Base-by-base conservation (phyloP, 2,113 vertebrate genomes). In the Cheilinus undulatus region DNA sequence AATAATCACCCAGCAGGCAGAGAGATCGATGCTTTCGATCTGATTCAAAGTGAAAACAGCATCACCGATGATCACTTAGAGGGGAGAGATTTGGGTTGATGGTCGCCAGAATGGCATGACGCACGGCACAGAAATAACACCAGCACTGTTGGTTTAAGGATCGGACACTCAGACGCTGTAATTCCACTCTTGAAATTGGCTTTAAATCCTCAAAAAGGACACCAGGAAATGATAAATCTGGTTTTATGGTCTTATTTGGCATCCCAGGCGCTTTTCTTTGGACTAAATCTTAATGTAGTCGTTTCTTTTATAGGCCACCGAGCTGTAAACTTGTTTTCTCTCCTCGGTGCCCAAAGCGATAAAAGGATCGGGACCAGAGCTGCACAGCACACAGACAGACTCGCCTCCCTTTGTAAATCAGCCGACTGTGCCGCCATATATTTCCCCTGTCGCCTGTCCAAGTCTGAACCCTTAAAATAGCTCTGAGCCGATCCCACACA, bases 381-480 rank as follows among this genome's bases (percentile, higher is more conserved):
- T 54, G 83, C 79, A 75, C 72, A 80, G 76, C 69, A 23, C 54
- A n/a, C 24, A 64, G 50, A 22, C 24, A 64, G 72, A 53, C 75
- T 65, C 63, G 60, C 58, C 68, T 76, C 62, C 67, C 70, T 80
- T 40, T 70, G 68, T 84, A 80, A 82, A 87, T 74, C 84, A 86
- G 69, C 76, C 61, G 62, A 57, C 75, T 57, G 74, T 64, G 73
- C 84, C 24, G 79, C 69, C 76, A 73, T 82, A 69, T 76, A 78
- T 88, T 80, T 84, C 86, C 85, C 78, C 65, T 68, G 81, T 78
- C 80, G 76, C 63, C 74, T 53, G 82, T 82, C 75, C 76, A 80
- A 82, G 81, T 85, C 86, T 78, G 71, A 88, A 45, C 64, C 79
- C 88, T 82, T 83, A 87, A 89, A 90, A 91, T 89, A 91, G 86